Evolutionary conservation across 2,797 vertebrate species (phyloP).

Genomic region (Acipenser oxyrinchus): DNA sequence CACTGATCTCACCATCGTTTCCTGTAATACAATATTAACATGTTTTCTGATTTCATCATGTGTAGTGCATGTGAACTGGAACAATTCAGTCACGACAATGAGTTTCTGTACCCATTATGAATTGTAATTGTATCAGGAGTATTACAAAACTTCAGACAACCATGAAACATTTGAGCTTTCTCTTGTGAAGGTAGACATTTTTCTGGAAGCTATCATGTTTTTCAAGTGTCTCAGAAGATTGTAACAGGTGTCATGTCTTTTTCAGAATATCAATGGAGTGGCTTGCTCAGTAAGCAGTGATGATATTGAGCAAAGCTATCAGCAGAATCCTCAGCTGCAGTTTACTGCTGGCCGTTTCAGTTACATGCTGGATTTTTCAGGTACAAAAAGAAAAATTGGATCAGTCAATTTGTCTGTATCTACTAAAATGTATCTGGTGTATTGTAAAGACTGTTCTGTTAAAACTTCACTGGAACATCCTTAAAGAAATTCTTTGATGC

Average conservation of each 20-base stretch:
- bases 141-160: neutral
- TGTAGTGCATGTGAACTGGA: too few species aligned
- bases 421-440: too few species aligned
- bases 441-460: neutral
- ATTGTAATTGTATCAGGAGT: constrained; percentile 20
- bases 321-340: constrained; percentile 34
- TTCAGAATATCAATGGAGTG: neutral
- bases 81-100: too few species aligned
- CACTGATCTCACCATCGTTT: too few species aligned
- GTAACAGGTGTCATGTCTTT: neutral
- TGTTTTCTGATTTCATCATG: too few species aligned
- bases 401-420: too few species aligned
- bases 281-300: constrained; percentile 38
- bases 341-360: constrained; percentile 27
- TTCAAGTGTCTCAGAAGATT: neutral
- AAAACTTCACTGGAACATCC: neutral
- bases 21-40: neutral
- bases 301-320: constrained; percentile 42
- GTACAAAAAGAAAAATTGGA: constrained; percentile 27
- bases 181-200: neutral
- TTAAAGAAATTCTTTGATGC: neutral
- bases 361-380: constrained; percentile 42
- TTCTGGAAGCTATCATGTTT: neutral
- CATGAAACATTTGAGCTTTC: neutral
- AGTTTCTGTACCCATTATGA: too few species aligned